Evolutionary conservation across 37 sponge, comb jelly and placozoan genomes (phyloP), one percentile per base, ranked within the genome.

Genomic region (Bolinopsis microptera): DNA sequence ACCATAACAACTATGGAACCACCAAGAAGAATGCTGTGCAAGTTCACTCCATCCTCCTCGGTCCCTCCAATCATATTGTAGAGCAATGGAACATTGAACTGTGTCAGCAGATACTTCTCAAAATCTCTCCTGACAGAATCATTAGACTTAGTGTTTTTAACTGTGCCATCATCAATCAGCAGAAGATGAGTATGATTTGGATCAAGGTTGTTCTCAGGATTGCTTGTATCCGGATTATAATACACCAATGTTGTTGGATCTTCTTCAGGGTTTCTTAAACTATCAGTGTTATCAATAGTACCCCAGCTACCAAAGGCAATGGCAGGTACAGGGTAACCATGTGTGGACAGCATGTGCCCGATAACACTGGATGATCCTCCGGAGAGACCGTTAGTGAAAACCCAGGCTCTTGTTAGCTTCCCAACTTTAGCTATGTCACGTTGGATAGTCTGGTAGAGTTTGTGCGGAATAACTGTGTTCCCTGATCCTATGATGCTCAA

Each of bases 301-400:
- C 82, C 82, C 82, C 82, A 80, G 82, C 30, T 32, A 33, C 32
- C 1, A 22, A 80, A 80, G 2, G 37, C 82, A 34, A 80, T 80
- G 37, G 82, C 82, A 34, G 82, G 82, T 32, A 35, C 37, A 80
- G 82, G 82, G 37, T 80, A 80, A 8, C 82, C 38, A 35, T 80
- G 82, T 9, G 82, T 80, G 2, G 38, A 13, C 8, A 80, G 22
- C 82, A 80, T 80, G 30, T 16, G 24, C 21, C 82, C 82, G 32
- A 80, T 33, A 35, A 80, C 38, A 32, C 23, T 35, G 2, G 82
- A 28, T 2, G 30, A 24, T 36, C 82, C 82, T 5, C 38, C 2
- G 23, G 21, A 18, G 1, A 80, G 2, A 23, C 82, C 82, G 1
- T 33, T 31, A 8, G 82, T 80, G 23, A 80, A 36, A 22, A 36